Evolutionary conservation across 2,797 vertebrate species (phyloP), one percentile per base, ranked within the genome.

Genomic region (Neoniphon sammara): DNA sequence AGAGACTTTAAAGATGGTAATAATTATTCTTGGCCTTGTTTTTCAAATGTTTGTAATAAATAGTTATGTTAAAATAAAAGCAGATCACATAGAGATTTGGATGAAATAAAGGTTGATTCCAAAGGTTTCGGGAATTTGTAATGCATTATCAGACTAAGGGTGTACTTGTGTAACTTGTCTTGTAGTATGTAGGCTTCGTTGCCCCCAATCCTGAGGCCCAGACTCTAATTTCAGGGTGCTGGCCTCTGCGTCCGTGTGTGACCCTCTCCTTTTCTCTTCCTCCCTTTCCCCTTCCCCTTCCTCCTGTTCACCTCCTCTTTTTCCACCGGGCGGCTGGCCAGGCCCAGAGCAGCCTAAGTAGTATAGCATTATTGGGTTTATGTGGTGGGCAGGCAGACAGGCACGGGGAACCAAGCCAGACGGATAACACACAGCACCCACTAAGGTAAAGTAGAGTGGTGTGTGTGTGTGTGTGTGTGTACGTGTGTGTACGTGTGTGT

Each of bases 301-400:
- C 71, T 85, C 70, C 62, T 34, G 74, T 85, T 73, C 82, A 85
- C 83, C 87, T 80, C 86, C 81, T 90, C 85, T 89, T 88, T 91
- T 88, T 86, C 87, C 90, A 92, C 74, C 82, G 87, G 88, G 86
- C 81, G 0, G 55, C 63, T 17, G 30, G 81, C 88, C 90, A 87
- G 83, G 70, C 79, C 73, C 59, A 7, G 69, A 85, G 87, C 78
- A 83, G 89, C 71, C 84, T 63, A 64, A 84, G 87, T 82, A 79
- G 79, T 80, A 85, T 85, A 89, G 83, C 87, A 78, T 92, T 93
- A 91, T 93, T 91, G 83, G 91, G 89, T 93, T 88, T 91, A 88
- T 91, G 85, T 88, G 83, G 82, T 86, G 81, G 83, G 87, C 78
- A 87, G 87, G 82, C 81, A 89, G 90, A 88, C 88, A 87, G 87